Base-by-base conservation (phyloP, 35 echinoderm and acorn worm genomes). In the Ophioderma brevispina region DNA sequence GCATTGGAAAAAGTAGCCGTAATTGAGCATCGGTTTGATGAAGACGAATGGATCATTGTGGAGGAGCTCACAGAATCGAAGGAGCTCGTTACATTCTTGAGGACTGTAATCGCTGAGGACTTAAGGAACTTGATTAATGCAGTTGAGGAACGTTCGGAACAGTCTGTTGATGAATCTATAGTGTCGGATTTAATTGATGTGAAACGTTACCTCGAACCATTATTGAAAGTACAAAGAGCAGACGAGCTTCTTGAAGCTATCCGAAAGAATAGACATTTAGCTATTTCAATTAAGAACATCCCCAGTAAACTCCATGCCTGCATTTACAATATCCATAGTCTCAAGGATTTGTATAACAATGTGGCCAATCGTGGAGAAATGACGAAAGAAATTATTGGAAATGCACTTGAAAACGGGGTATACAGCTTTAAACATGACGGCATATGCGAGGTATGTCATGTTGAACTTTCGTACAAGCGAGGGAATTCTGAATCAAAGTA, bases 101-200 rank as follows among this genome's bases (percentile, higher is more conserved):
- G 39, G 25, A 64, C 85, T 31, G 31, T 78, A 19, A 49, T 87
- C 34, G 85, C 77, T 40, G 85, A 87, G 28, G 85, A 87, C 38
- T 75, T 87, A 13, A 32, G 85, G 3, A 78, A 87, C 41, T 75
- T 87, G 19, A 87, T 75, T 32, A 75, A 87, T 43, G 85, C 85
- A 32, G 85, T 87, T n/a, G 85, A 87, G 31, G 85, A 87, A 38
- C 39, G 85, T 32, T 87, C 85, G 6, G 85, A 87, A 38, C 75
- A 64, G 36, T 50, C 32, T n/a, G 85, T 87, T 14, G 39, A 46
- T 18, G 85, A 87, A 37, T 87, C 85, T 6, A 78, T 39, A 0
- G 85, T 87, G 13, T 87, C 85, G 25, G 76, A 87, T 78, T 52
- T 87, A 36, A 87, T 87, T 28, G 85, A 87, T 76, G 85, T 78